Percentiles rank a stretch among this genome's conserved stretches.
These are phyloP conservation scores for Ceramica pisi DNA, from an alignment of 2,888 invertebrate species.

Conservation along the genomic window DNA sequence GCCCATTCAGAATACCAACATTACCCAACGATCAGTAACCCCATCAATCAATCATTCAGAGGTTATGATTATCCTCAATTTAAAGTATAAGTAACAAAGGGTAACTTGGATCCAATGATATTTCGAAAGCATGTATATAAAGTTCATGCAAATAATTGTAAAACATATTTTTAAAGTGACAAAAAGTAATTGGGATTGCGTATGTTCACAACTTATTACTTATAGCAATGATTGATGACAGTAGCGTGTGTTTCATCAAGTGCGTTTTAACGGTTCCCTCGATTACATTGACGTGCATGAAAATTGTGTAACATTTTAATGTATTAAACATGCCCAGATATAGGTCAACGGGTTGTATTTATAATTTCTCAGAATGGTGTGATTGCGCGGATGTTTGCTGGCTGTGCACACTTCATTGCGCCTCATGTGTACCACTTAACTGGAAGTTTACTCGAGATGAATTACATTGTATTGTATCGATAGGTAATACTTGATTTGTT, in stretches of 20 bases:
- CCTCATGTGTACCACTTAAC: slow-evolving; percentile 70
- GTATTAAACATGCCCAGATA: slow-evolving; percentile 82
- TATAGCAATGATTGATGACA: slow-evolving; percentile 70
- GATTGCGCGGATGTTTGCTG: slow-evolving; percentile 86
- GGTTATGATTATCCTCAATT: slow-evolving; percentile 74
- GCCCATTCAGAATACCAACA: slow-evolving; percentile 68
- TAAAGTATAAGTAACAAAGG: slow-evolving; percentile 64
- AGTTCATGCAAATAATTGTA: slow-evolving; percentile 73
- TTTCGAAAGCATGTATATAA: slow-evolving; percentile 68
- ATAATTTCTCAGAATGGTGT: slow-evolving; percentile 85
- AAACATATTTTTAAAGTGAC: slow-evolving; percentile 63
- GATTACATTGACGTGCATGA: slow-evolving; percentile 77
- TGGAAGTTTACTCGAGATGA: slow-evolving; percentile 76
- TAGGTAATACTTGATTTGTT: slow-evolving; percentile 48
- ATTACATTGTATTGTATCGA: slow-evolving; percentile 79
- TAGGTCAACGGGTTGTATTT: slow-evolving; percentile 85
- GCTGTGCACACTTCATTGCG: slow-evolving; percentile 75
- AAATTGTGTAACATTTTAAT: slow-evolving; percentile 86
- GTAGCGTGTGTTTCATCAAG: slow-evolving; percentile 72
- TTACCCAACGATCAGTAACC: slow-evolving; percentile 68
- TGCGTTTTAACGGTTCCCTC: slow-evolving; percentile 71
- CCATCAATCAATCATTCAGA: slow-evolving; percentile 72
- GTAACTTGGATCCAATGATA: slow-evolving; percentile 60
- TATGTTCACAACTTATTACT: slow-evolving; percentile 65
- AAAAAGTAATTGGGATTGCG: slow-evolving; percentile 66